Evolutionary conservation across 2,888 invertebrate species (phyloP).

Genomic region (Tetragnatha montana): DNA sequence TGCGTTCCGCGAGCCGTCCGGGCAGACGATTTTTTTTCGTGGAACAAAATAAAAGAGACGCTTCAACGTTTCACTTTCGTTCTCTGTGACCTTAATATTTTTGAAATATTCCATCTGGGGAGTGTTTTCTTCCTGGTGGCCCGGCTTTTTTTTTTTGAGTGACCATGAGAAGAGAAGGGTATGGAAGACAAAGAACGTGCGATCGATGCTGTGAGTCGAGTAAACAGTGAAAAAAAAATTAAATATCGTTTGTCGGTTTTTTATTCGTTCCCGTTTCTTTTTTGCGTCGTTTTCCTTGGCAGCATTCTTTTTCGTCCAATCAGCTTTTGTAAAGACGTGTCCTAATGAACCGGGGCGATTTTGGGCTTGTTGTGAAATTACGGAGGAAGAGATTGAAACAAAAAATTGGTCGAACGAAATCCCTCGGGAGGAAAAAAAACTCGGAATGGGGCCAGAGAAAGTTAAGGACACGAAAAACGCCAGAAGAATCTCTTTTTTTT

Average conservation of each 20-base stretch:
- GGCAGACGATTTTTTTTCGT: conserved; percentile 25
- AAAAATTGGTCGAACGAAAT: conserved; percentile 1
- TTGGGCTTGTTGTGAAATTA: conserved; percentile 46
- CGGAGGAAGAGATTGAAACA: background rate
- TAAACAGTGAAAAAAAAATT: conserved; percentile 11
- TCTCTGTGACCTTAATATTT: conserved; percentile 55
- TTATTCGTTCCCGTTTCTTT: conserved; percentile 2
- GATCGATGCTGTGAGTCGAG: background rate
- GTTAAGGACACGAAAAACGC: background rate
- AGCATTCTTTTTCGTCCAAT: conserved; percentile 35
- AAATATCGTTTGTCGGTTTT: conserved; percentile 41
- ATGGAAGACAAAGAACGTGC: conserved; percentile 4
- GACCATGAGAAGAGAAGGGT: conserved; percentile 15
- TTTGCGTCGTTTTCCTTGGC: conserved; percentile 9
- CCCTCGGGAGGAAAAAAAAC: background rate
- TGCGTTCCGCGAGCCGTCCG: conserved; percentile 21
- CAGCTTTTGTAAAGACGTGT: conserved; percentile 24
- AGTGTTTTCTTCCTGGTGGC: background rate
- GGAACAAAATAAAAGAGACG: background rate
- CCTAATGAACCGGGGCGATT: conserved; percentile 44
- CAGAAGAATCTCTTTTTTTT: background rate
- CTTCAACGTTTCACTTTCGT: conserved; percentile 31
- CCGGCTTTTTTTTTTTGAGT: background rate
- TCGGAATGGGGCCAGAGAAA: background rate
- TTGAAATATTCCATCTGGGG: conserved; percentile 60